Base-by-base conservation (phyloP, 2,888 invertebrate genomes). In the Hymenopus coronatus region DNA sequence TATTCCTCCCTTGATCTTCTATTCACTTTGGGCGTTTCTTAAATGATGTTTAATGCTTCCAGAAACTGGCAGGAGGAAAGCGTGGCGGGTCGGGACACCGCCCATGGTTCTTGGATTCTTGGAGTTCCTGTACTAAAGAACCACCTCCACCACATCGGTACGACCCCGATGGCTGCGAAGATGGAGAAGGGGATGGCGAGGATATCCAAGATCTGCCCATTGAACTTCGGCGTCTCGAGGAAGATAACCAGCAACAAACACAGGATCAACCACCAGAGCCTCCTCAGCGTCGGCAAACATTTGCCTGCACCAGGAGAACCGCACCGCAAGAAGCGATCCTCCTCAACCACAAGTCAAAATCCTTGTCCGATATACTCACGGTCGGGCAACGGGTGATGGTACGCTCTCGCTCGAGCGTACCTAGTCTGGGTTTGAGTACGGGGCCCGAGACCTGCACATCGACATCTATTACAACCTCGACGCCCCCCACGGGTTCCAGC, bases 81-180 rank as follows among this genome's bases (percentile, higher is more conserved):
- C 93, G 95, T 46, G 93, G 93, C 88, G 95, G 96, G 12, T 94
- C 95, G 0, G 95, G 92, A 14, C 92, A 93, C 90, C 94, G 95
- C 90, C 96, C 96, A 12, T 96, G 96, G 96, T 97, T 98, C 92
- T 94, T 97, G 25, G 97, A 97, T 87, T 97, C 97, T 0, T 97
- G 97, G 97, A 96, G 96, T 88, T 92, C 92, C 90, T 91, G 92
- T 91, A 93, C 94, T 28, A 94, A 94, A 91, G 93, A 94, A 90
- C 88, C 93, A 92, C 92, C 93, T 15, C 92, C 93, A 25, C 92
- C 92, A 8, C 92, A 92, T 88, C 91, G 93, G 88, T 94, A 94
- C 91, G 95, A 95, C 91, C 93, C 94, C 14, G 94, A 95, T 90
- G 94, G 94, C 88, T 95, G 95, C 91, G 94, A 95, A 90, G 95